Conservation (phyloP, 1,140 invertebrate species). For the Plodia interpunctella region DNA sequence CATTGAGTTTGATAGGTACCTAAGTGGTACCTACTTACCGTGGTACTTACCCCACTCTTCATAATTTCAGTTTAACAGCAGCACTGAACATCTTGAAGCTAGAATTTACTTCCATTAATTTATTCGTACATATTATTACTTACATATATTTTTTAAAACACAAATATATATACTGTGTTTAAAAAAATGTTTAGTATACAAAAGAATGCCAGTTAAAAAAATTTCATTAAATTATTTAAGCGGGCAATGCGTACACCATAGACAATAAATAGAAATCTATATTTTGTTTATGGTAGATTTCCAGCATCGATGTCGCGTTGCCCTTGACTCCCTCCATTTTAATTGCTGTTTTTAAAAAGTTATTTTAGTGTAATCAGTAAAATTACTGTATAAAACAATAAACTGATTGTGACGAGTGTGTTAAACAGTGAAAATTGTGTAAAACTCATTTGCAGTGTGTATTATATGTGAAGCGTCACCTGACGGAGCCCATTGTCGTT, state of each 20-base stretch:
- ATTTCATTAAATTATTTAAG: background rate
- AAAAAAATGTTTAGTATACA: too few species aligned
- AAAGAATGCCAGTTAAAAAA: too few species aligned
- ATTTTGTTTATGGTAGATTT: slow-evolving; percentile 6
- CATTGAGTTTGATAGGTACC: too few species aligned
- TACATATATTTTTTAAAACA: too few species aligned
- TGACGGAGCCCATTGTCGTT: slow-evolving; percentile 76
- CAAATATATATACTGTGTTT: too few species aligned
- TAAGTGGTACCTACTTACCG: too few species aligned
- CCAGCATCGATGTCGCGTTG: slow-evolving; percentile 64
- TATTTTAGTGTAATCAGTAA: slow-evolving; percentile 35
- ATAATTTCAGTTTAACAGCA: too few species aligned
- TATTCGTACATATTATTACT: too few species aligned
- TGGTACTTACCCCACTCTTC: too few species aligned
- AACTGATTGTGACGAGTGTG: slow-evolving; percentile 17
- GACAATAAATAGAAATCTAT: slow-evolving; percentile 29
- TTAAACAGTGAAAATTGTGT: slow-evolving; percentile 24
- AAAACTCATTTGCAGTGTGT: slow-evolving; percentile 27
- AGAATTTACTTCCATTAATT: too few species aligned
- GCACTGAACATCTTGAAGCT: too few species aligned
- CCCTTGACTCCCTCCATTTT: slow-evolving; percentile 62
- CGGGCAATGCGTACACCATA: background rate
- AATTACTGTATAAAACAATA: slow-evolving; percentile 20
- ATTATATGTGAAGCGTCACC: slow-evolving; percentile 68
- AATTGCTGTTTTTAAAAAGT: slow-evolving; percentile 65